These are phyloP conservation scores for Drosophila picticornis DNA, from an alignment of 2,888 invertebrate genomes.

Conservation along the genomic window DNA sequence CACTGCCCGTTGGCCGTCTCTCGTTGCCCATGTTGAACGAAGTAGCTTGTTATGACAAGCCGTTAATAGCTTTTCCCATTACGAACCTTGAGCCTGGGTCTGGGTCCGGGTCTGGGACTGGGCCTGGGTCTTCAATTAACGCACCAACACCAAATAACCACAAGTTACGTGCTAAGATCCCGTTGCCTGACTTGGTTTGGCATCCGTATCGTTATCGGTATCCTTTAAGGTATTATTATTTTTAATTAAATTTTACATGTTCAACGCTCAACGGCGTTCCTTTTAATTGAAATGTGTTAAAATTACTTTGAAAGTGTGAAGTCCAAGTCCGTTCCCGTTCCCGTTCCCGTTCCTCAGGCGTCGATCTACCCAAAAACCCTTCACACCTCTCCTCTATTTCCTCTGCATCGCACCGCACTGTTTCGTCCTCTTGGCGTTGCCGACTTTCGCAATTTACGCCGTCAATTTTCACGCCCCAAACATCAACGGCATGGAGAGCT, in stretches of 20 bases:
- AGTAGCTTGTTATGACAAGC: constrained; percentile 75
- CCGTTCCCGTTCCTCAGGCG: constrained; percentile 16
- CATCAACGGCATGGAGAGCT: constrained; percentile 40
- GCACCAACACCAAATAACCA: constrained; percentile 73
- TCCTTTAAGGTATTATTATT: constrained; percentile 68
- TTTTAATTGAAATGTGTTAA: constrained; percentile 80
- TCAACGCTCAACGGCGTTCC: constrained; percentile 38
- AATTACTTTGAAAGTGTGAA: constrained; percentile 81
- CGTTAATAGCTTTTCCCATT: constrained; percentile 77
- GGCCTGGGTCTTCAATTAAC: constrained; percentile 69
- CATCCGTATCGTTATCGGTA: constrained; percentile 52
- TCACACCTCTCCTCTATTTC: constrained; percentile 8
- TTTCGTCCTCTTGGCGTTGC: constrained; percentile 12
- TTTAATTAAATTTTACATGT: constrained; percentile 81
- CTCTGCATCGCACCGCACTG: not conserved
- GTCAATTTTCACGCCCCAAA: constrained; percentile 80
- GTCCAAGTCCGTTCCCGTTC: constrained; percentile 20
- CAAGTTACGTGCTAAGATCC: constrained; percentile 51
- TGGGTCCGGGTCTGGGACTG: not conserved
- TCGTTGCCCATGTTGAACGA: constrained; percentile 21
- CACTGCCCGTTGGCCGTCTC: not conserved
- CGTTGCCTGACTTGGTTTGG: constrained; percentile 20
- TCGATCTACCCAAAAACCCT: constrained; percentile 8
- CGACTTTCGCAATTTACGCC: constrained; percentile 74
- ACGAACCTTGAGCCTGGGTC: constrained; percentile 11